Percentiles rank a stretch among this genome's conserved stretches.
These are phyloP conservation scores for fruit fly (Drosophila melanogaster) DNA, from an alignment of 1,140 invertebrate species.

Conservation along the genomic window DNA sequence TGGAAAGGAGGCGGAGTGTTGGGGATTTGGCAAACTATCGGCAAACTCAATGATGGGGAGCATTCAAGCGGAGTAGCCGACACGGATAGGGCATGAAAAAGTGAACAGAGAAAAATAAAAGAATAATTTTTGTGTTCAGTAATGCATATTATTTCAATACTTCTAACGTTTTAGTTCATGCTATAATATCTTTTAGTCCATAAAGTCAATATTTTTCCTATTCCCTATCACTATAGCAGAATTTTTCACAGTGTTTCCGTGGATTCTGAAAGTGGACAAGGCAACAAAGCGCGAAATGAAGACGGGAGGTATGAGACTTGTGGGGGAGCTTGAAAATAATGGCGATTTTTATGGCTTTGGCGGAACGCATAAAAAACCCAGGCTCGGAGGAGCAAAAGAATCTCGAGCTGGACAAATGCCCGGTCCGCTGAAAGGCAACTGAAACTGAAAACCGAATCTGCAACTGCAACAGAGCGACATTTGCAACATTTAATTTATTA, in stretches of 20 bases:
- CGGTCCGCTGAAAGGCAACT: constrained; percentile 54
- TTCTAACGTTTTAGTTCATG: no score
- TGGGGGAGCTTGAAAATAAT: constrained; percentile 63
- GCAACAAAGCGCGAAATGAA: constrained; percentile 59
- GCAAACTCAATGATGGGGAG: constrained; percentile 45
- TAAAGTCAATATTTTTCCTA: no score
- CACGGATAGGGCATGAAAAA: constrained; percentile 23
- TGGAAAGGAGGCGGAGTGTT: constrained; percentile 17
- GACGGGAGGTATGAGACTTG: constrained; percentile 13
- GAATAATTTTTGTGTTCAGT: no score
- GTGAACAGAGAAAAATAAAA: constrained; percentile 3
- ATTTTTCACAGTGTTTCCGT: constrained; percentile 10
- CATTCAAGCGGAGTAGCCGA: constrained; percentile 21
- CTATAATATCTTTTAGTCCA: neutral
- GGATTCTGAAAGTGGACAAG: constrained; percentile 38
- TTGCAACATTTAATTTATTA: constrained; percentile 82
- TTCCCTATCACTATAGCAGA: neutral
- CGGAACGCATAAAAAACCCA: constrained; percentile 67
- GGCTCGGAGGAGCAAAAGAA: constrained; percentile 24
- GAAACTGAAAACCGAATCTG: constrained; percentile 46
- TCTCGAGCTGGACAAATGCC: constrained; percentile 43
- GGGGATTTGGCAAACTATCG: constrained; percentile 42
- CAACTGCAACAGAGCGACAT: constrained; percentile 57
- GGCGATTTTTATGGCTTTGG: constrained; percentile 71
- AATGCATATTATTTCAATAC: neutral